These are phyloP conservation scores for Julus scandinavius DNA, from an alignment of 2,888 invertebrate species.

Conservation along the genomic window DNA sequence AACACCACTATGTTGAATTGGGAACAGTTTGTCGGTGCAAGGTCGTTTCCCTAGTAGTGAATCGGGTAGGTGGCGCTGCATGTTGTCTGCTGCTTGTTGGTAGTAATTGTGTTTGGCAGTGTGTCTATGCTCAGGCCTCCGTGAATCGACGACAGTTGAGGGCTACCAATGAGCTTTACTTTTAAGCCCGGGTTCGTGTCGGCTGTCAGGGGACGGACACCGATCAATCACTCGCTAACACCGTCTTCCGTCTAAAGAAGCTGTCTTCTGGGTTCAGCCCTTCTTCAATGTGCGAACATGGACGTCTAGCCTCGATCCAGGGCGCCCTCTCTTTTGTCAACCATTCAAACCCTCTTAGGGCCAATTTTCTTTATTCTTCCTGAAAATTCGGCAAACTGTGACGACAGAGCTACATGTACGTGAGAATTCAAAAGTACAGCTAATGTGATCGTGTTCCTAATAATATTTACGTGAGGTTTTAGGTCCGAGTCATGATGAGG, in stretches of 20 bases:
- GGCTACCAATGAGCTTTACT: constrained; percentile 42
- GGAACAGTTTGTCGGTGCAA: not conserved
- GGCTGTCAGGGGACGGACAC: constrained; percentile 42
- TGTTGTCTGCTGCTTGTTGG: not conserved
- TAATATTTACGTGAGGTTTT: not conserved
- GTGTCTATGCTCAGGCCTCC: not conserved
- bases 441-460: not conserved
- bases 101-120: constrained; percentile 10
- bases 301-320: constrained; percentile 25
- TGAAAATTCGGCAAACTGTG: not conserved
- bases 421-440: not conserved
- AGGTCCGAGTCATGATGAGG: too few relatives aligned
- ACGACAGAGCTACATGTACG: not conserved
- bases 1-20: too few relatives aligned
- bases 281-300: constrained; percentile 8
- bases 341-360: not conserved
- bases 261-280: constrained; percentile 30
- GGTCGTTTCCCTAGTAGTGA: not conserved
- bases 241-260: constrained; percentile 15
- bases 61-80: not conserved
- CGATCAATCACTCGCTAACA: constrained; percentile 34
- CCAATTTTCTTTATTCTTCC: not conserved
- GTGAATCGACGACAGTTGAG: constrained; percentile 37
- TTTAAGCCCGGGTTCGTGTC: constrained; percentile 39
- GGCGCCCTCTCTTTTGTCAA: not conserved